Evolutionary conservation across 1,140 invertebrate genomes (phyloP), one percentile per base, ranked within the genome.

Genomic region (Agraylea sexmaculata): DNA sequence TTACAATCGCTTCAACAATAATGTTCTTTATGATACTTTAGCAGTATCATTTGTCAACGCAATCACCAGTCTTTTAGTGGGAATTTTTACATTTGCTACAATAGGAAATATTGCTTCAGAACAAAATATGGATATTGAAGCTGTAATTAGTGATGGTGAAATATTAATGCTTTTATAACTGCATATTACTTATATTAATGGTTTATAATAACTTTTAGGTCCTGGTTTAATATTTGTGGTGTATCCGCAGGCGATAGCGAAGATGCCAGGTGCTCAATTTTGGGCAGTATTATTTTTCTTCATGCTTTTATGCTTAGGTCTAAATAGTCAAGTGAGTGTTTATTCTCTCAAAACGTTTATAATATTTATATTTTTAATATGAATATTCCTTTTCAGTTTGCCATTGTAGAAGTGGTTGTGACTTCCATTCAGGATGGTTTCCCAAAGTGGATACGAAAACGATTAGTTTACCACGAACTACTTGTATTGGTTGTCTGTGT

Each of bases 391-490:
- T 71, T 64, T 27, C 63, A 87, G 80, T 87, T 87, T 68, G 85
- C 85, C 4, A 84, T 87, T 37, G 84, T 90, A 19, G 87, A 93
- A 69, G 87, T 91, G 1, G 85, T 93, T 1, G 82, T 91, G 0
- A 92, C 88, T 2, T 87, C 87, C 1, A 80, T 93, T 50, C 83
- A 90, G 66, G 89, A 93, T 56, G 87, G 85, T 20, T 90, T 91
- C 59, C 83, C 83, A 0, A 74, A 77, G 19, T 81, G 81, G 74
- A 84, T 90, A 17, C 80, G 81, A 47, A 79, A 73, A 41, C 75
- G 79, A 50, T 64, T 90, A 15, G 77, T 84, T 45, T 85, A 84
- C 52, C 88, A 91, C 55, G 88, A 93, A 64, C 62, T 91, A 31
- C 58, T 92, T 19, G 87, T 92, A 5, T 63, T 91, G 13, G 66